Conservation (phyloP, 37 sponge, comb jelly and placozoan genomes). For the Geodia barretti region DNA sequence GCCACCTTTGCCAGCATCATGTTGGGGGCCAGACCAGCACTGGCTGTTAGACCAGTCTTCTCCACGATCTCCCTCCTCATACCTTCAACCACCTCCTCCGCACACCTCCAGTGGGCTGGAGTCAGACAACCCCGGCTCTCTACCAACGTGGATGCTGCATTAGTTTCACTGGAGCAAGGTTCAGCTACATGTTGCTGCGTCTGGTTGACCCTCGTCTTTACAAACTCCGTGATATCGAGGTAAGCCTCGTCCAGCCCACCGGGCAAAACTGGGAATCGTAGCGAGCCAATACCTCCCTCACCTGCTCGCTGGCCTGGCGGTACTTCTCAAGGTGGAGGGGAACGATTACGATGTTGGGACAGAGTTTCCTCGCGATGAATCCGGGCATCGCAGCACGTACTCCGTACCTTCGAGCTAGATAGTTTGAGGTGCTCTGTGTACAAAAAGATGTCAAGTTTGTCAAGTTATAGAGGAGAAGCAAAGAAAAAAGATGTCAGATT, state of each 20-base stretch:
- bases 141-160: no score
- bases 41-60: conserved; percentile 84
- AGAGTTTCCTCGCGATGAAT: conserved; percentile 94
- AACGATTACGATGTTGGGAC: conserved; percentile 90
- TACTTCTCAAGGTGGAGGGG: conserved; percentile 79
- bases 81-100: conserved; percentile 74
- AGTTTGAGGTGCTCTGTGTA: conserved; percentile 92
- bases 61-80: conserved; percentile 62
- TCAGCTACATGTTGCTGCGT: neutral
- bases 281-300: conserved; percentile 60
- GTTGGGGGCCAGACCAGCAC: conserved; percentile 96
- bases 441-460: neutral
- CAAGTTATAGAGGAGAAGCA: neutral
- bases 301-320: conserved; percentile 54
- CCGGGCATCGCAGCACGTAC: conserved; percentile 99
- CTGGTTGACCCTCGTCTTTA: conserved; percentile 4
- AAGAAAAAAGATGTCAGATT: conserved; percentile 70
- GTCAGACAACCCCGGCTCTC: conserved; percentile 8
- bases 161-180: neutral
- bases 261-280: conserved; percentile 88
- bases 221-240: conserved; percentile 80
- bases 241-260: conserved; percentile 88
- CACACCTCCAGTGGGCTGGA: conserved; percentile 37
- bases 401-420: conserved; percentile 88
- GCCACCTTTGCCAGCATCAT: conserved; percentile 91